phyloP scores from a whole-genome alignment of 2,113 vertebrate genomes.

The Peucedramus taeniatus region DNA sequence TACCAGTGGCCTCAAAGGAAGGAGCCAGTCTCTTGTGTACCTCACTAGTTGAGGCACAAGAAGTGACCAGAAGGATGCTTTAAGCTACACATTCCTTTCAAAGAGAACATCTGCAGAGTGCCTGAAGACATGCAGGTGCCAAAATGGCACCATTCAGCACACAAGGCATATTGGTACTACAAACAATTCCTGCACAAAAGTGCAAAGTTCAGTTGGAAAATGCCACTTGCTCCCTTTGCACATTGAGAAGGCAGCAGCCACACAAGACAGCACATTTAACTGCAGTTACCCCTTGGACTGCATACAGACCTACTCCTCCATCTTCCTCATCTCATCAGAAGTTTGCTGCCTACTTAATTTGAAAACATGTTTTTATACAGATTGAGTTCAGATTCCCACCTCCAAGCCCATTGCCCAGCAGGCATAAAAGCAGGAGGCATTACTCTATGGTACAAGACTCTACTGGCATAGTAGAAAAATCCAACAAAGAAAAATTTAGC shows the following conservation, averaged over 20 bases:
- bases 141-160: not conserved
- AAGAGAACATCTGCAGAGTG: not conserved
- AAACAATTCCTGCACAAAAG: not conserved
- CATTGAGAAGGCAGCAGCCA: not conserved
- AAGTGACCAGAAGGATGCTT: not conserved
- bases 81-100: not conserved
- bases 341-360: not conserved
- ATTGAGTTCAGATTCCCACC: not conserved
- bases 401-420: not conserved
- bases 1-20: not conserved
- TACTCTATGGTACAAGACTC: not conserved
- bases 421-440: not conserved
- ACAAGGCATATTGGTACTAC: no score
- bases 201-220: not conserved
- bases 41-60: not conserved
- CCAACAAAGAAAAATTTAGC: not conserved
- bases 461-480: not conserved
- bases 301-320: not conserved
- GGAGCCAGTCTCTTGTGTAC: accelerated
- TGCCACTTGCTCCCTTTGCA: not conserved
- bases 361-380: not conserved
- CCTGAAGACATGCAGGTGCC: not conserved
- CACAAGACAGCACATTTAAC: accelerated
- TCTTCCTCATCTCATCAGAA: not conserved
- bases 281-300: not conserved